phyloP scores from a whole-genome alignment of 2,888 invertebrate species.

The Ganaspis brasiliensis region DNA sequence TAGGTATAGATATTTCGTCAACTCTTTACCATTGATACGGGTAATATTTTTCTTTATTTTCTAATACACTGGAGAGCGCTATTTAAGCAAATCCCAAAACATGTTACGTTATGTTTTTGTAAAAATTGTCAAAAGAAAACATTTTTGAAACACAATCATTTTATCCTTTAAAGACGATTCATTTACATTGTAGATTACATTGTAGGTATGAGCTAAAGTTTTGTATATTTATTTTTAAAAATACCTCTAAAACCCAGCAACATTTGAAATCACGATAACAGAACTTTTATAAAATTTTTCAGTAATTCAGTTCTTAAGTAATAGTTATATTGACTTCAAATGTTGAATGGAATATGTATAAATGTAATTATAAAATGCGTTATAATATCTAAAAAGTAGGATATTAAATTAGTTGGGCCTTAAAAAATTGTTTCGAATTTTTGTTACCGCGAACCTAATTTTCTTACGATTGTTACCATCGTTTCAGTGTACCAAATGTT shows the following conservation, averaged over 20 bases:
- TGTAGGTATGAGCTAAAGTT: constrained; percentile 18
- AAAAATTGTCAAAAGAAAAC: no score
- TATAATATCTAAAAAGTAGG: background rate
- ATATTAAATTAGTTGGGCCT: background rate
- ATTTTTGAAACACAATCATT: no score
- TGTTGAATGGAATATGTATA: constrained; percentile 6
- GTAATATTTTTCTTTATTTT: background rate
- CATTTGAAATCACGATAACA: constrained; percentile 8
- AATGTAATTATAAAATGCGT: constrained; percentile 38
- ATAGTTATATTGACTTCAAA: constrained; percentile 4
- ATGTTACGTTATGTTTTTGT: no score
- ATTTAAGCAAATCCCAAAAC: no score
- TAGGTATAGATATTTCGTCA: background rate
- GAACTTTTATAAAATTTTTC: background rate
- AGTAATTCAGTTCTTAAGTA: background rate
- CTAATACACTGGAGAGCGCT: no score
- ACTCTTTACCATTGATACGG: background rate
- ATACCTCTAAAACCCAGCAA: background rate
- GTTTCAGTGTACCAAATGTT: no score
- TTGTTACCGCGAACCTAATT: background rate
- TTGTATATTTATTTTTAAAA: constrained; percentile 26
- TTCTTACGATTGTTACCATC: no score
- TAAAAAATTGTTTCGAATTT: background rate
- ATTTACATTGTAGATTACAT: no score
- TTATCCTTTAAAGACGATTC: no score